Evolutionary conservation across 2,113 vertebrate species (phyloP).

Genomic region (Ciconia maguari): DNA sequence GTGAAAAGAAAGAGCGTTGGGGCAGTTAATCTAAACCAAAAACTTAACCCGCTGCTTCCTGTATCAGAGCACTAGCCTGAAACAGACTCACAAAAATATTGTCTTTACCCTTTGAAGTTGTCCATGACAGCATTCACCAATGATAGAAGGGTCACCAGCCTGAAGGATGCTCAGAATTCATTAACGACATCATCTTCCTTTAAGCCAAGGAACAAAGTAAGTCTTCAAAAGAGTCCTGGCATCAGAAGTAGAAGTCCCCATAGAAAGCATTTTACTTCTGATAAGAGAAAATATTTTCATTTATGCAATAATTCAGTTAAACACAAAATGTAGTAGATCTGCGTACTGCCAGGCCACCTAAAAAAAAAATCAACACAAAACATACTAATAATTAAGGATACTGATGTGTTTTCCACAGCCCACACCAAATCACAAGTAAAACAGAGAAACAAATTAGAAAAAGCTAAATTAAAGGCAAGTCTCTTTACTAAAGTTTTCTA

Average conservation of each 20-base stretch:
- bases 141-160: background rate
- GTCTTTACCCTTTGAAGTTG: constrained; percentile 39
- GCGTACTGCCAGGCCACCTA: background rate
- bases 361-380: background rate
- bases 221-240: background rate
- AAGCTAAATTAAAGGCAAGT: background rate
- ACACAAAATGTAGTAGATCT: background rate
- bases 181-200: constrained; percentile 26
- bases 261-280: constrained; percentile 39
- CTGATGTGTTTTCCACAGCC: background rate
- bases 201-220: background rate
- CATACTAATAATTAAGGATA: background rate
- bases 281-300: constrained; percentile 15
- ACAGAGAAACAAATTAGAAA: background rate
- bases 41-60: background rate
- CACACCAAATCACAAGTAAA: background rate
- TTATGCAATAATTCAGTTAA: background rate
- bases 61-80: background rate
- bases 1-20: background rate
- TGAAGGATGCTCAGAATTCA: constrained; percentile 15
- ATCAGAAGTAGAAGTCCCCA: background rate
- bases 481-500: background rate
- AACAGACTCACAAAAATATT: background rate
- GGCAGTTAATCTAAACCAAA: background rate
- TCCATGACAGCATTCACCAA: constrained; percentile 51